Evolutionary conservation across 2,113 vertebrate genomes (phyloP).

Genomic region (Otocyon megalotis): DNA sequence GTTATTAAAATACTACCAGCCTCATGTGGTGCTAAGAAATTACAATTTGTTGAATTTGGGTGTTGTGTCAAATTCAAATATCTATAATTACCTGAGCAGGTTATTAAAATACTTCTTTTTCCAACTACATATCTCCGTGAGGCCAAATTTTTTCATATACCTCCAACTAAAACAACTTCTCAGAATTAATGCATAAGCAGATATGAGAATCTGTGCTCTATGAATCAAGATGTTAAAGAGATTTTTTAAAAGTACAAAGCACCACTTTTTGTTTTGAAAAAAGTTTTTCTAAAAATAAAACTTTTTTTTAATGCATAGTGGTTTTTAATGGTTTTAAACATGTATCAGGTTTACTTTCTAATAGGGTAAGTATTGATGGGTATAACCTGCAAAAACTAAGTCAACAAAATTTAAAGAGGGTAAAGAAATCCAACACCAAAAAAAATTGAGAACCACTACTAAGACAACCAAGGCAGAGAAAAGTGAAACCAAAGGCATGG

Average conservation of each 20-base stretch:
- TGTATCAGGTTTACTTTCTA: slow-evolving; percentile 9
- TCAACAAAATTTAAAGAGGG: background rate
- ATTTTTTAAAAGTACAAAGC: background rate
- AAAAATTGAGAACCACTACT: background rate
- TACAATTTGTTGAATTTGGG: background rate
- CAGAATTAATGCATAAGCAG: background rate
- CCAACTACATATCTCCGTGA: background rate
- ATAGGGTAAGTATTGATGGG: background rate
- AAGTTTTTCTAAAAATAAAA: background rate
- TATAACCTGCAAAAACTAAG: background rate
- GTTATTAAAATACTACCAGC: background rate
- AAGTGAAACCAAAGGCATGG: background rate
- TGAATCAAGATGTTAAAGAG: background rate
- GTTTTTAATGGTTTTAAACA: background rate
- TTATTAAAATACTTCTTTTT: background rate
- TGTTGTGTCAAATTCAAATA: background rate
- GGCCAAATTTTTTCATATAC: background rate
- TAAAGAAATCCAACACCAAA: background rate
- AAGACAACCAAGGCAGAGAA: background rate
- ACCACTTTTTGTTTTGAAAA: background rate
- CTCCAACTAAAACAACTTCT: background rate
- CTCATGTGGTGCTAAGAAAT: background rate
- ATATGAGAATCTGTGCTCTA: background rate
- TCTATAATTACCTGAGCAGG: background rate
- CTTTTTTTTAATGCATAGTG: background rate